A percentile compares a stretch with the other conserved stretches of the same genome.
phyloP scores from a whole-genome alignment of 30 jellyfish, hydroid and myxozoan genomes.

The Haliclystus octoradiatus region DNA sequence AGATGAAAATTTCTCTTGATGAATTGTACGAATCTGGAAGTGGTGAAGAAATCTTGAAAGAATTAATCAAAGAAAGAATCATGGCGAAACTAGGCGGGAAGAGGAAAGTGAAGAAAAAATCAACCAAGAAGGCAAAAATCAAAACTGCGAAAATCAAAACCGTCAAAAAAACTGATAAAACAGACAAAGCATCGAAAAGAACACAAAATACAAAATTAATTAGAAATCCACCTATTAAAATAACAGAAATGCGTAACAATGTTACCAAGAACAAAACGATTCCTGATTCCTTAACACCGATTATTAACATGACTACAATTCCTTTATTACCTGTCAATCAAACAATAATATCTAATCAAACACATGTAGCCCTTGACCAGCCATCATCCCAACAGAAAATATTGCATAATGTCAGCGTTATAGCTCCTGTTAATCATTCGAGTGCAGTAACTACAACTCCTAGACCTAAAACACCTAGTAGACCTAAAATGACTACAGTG shows the following conservation, averaged over 20 bases:
- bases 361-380: too few species aligned
- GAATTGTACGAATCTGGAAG: neutral
- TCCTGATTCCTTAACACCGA: too few species aligned
- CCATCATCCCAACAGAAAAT: too few species aligned
- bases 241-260: too few species aligned
- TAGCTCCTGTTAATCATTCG: too few species aligned
- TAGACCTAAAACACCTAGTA: neutral
- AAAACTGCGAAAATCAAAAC: neutral
- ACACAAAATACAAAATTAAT: neutral
- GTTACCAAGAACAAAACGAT: too few species aligned
- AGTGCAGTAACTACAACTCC: neutral
- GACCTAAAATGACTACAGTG: neutral
- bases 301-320: too few species aligned
- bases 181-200: neutral
- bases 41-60: neutral
- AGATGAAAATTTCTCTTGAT: neutral
- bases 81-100: neutral
- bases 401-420: too few species aligned
- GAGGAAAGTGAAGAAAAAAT: neutral
- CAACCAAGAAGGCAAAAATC: neutral
- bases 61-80: neutral
- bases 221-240: slow-evolving; percentile 7
- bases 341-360: too few species aligned
- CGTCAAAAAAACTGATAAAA: neutral
- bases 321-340: too few species aligned